These are phyloP conservation scores for Eriosoma lanigerum DNA, from an alignment of 1,140 invertebrate genomes.

Conservation along the genomic window DNA sequence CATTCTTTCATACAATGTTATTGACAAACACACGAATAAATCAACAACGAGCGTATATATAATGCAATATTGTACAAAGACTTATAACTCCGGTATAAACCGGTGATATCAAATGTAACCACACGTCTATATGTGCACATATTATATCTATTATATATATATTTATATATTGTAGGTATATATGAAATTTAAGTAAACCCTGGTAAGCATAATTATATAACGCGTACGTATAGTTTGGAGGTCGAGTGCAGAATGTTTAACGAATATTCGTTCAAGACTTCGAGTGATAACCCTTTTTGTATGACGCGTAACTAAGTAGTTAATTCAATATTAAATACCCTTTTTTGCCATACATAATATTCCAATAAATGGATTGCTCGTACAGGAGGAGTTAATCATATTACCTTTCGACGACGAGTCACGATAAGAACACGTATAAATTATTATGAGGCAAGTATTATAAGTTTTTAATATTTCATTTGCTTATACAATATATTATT, in stretches of 20 bases:
- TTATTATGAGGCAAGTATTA: no score
- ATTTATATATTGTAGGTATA: not conserved
- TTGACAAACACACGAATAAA: not conserved
- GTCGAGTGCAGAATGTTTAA: not conserved
- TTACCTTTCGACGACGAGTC: not conserved
- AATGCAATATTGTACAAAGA: not conserved
- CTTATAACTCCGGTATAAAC: not conserved
- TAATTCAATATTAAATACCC: constrained; percentile 5
- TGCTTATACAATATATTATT: no score
- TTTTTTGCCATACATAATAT: not conserved
- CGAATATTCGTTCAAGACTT: not conserved
- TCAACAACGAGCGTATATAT: not conserved
- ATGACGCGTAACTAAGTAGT: not conserved
- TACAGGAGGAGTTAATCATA: not conserved
- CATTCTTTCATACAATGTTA: no score
- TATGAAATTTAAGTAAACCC: not conserved
- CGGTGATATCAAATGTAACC: no score
- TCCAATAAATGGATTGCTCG: constrained; percentile 1
- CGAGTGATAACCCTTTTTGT: not conserved
- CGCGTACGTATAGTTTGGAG: not conserved
- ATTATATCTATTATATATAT: no score
- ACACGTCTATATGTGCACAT: not conserved
- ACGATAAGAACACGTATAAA: no score
- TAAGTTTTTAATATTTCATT: no score
- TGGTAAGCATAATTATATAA: not conserved